Conservation (phyloP, 1,140 invertebrate species). For the Pollicipes pollicipes region DNA sequence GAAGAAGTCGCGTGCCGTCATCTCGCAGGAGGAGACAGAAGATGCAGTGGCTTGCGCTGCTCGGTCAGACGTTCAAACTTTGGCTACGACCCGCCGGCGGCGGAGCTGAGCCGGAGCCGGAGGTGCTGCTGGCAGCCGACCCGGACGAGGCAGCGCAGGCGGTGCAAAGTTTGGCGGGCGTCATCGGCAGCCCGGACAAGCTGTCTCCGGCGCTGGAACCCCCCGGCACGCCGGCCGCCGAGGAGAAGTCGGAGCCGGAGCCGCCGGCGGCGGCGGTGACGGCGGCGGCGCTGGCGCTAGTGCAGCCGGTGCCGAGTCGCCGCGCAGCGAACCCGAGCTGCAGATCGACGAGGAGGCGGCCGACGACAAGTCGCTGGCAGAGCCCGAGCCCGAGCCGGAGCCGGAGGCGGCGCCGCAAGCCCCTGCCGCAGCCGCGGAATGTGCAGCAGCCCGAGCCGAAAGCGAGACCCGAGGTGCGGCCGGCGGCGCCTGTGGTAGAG, state of each 20-base stretch:
- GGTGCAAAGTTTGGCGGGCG: neutral
- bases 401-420: neutral
- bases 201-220: neutral
- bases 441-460: no score
- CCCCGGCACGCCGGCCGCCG: neutral
- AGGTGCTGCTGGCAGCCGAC: neutral
- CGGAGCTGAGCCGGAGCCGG: neutral
- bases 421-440: neutral
- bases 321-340: slow-evolving; percentile 1
- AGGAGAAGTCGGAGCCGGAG: neutral
- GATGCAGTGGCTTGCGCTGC: slow-evolving; percentile 69
- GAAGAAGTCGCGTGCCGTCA: slow-evolving; percentile 44
- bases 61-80: slow-evolving; percentile 24
- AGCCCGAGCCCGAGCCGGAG: neutral
- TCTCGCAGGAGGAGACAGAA: slow-evolving; percentile 80
- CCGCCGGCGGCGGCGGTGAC: neutral
- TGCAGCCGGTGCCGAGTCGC: neutral
- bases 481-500: no score
- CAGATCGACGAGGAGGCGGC: neutral
- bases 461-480: no score
- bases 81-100: neutral
- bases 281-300: neutral
- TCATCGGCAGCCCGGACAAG: slow-evolving; percentile 3
- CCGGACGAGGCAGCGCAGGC: slow-evolving; percentile 2
- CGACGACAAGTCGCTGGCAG: neutral